Evolutionary conservation across 2,888 invertebrate species (phyloP).

Genomic region (Parnassius smintheus): DNA sequence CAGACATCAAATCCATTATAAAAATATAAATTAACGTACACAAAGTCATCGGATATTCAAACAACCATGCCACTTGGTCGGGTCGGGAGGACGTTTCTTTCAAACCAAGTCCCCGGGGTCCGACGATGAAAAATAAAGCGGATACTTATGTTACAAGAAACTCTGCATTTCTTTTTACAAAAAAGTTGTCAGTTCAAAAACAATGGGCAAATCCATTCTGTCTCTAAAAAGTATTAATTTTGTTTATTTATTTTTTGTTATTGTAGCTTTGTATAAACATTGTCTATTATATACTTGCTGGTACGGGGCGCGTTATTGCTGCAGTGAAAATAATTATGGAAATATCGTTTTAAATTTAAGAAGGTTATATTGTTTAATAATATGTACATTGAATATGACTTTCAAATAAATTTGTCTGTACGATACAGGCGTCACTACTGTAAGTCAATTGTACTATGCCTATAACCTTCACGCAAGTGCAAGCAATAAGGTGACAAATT

Average conservation of each 20-base stretch:
- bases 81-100: constrained; percentile 1
- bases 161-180: neutral
- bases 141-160: constrained; percentile 3
- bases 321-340: too few species aligned
- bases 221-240: neutral
- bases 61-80: neutral
- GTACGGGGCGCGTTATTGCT: too few species aligned
- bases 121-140: constrained; percentile 1
- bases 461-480: too few species aligned
- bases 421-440: too few species aligned
- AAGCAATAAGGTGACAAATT: too few species aligned
- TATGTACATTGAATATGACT: too few species aligned
- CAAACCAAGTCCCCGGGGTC: neutral
- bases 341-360: too few species aligned
- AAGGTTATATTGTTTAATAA: too few species aligned
- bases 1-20: constrained; percentile 14
- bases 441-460: too few species aligned
- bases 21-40: constrained; percentile 18
- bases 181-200: neutral
- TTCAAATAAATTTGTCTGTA: too few species aligned
- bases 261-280: neutral
- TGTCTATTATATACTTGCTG: too few species aligned
- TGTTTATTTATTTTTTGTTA: neutral
- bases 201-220: neutral
- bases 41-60: constrained; percentile 11